Evolutionary conservation across 1,140 invertebrate species (phyloP).

Genomic region (Uloborus diversus): DNA sequence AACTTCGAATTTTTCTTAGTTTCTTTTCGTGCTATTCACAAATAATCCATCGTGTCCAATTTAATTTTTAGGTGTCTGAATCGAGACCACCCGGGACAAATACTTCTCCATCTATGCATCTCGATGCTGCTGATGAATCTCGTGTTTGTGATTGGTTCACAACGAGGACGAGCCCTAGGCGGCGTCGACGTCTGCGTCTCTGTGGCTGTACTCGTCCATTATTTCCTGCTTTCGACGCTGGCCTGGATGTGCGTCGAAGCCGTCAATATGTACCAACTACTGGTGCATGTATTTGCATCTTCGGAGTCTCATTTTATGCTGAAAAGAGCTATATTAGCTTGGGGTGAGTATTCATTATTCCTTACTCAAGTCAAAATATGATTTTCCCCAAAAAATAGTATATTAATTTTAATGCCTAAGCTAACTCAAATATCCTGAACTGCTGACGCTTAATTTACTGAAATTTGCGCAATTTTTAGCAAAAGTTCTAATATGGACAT

Average conservation of each 20-base stretch:
- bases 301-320: slow-evolving; percentile 69
- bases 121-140: slow-evolving; percentile 69
- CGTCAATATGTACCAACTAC: slow-evolving; percentile 70
- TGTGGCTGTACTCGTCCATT: slow-evolving; percentile 67
- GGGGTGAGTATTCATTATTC: slow-evolving; percentile 66
- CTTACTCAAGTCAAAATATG: no score
- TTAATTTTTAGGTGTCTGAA: slow-evolving; percentile 67
- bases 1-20: no score
- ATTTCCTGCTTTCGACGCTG: slow-evolving; percentile 68
- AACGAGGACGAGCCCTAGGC: slow-evolving; percentile 23
- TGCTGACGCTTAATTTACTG: no score
- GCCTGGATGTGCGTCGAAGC: slow-evolving; percentile 71
- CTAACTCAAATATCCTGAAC: no score
- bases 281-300: slow-evolving; percentile 70
- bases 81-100: slow-evolving; percentile 69
- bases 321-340: slow-evolving; percentile 68
- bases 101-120: slow-evolving; percentile 69
- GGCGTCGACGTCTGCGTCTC: slow-evolving; percentile 62
- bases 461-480: no score
- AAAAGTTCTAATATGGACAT: no score
- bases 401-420: no score
- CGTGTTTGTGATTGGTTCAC: slow-evolving; percentile 64
- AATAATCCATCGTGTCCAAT: no score
- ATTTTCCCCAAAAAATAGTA: no score
- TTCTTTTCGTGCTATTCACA: no score